Evolutionary conservation across 2,888 invertebrate genomes (phyloP).

Genomic region (Smittia sp.): DNA sequence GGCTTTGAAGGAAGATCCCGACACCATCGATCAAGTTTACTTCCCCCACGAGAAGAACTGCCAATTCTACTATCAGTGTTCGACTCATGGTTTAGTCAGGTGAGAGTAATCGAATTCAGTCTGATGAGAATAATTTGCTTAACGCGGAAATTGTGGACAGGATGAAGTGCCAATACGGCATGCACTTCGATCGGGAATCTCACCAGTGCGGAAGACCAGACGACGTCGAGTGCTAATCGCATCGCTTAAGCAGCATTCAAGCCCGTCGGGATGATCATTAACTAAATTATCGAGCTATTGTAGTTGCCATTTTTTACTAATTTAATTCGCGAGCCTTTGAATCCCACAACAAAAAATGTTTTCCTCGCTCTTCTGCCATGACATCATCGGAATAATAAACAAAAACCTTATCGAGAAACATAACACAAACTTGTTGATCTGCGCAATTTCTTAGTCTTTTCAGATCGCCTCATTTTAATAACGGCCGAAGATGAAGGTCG

Average conservation of each 20-base stretch:
- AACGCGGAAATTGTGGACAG: neutral
- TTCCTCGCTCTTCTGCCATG: too few relatives aligned
- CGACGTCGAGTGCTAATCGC: conserved; percentile 11
- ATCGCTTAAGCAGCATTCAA: neutral
- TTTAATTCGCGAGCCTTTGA: neutral
- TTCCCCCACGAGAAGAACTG: conserved; percentile 34
- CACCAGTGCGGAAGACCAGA: conserved; percentile 32
- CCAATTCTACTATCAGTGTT: conserved; percentile 26
- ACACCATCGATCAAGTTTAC: conserved; percentile 30
- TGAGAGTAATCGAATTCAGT: neutral
- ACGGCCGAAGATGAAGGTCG: neutral
- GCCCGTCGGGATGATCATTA: neutral
- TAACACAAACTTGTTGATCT: neutral
- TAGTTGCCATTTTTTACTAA: neutral
- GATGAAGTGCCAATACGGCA: conserved; percentile 23
- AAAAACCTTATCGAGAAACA: neutral
- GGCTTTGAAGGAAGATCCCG: conserved; percentile 12
- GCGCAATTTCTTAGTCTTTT: too few relatives aligned
- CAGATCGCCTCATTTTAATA: neutral
- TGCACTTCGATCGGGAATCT: conserved; percentile 20
- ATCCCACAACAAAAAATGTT: too few relatives aligned
- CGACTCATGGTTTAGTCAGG: conserved; percentile 25
- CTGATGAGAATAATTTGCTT: neutral
- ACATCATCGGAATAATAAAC: neutral
- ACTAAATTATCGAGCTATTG: neutral